Conservation (phyloP, 2,888 invertebrate species). For the Cataglyphis cursor region DNA sequence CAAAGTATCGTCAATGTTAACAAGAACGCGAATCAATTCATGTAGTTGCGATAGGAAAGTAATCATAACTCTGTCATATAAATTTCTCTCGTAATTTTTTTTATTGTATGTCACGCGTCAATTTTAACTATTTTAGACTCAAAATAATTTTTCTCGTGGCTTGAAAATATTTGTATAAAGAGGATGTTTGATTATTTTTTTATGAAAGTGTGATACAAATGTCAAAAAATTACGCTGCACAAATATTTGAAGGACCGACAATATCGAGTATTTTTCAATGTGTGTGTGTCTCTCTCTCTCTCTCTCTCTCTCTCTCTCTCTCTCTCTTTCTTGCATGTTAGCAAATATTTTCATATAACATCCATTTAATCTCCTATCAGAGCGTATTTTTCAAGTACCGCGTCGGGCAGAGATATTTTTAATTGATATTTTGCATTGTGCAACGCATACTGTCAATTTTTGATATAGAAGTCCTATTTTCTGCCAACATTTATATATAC, state of each 20-base stretch:
- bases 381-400: conserved; percentile 55
- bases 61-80: conserved; percentile 19
- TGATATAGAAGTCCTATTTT: conserved; percentile 29
- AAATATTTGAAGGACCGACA: conserved; percentile 43
- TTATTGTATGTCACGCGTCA: background rate
- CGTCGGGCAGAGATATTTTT: conserved; percentile 51
- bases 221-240: conserved; percentile 50
- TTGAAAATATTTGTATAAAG: conserved; percentile 28
- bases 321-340: conserved; percentile 10
- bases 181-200: conserved; percentile 27
- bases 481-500: background rate
- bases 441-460: conserved; percentile 27
- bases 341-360: conserved; percentile 57
- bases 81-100: background rate
- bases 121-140: background rate
- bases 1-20: conserved; percentile 20
- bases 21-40: conserved; percentile 10
- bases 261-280: conserved; percentile 51
- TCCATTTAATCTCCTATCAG: conserved; percentile 53
- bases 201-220: conserved; percentile 33
- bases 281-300: conserved; percentile 8
- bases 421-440: conserved; percentile 43
- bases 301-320: conserved; percentile 2
- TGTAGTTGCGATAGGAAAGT: conserved; percentile 11
- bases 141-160: background rate